Conservation (phyloP, 2,797 vertebrate genomes). For the Coregonus ussuriensis region DNA sequence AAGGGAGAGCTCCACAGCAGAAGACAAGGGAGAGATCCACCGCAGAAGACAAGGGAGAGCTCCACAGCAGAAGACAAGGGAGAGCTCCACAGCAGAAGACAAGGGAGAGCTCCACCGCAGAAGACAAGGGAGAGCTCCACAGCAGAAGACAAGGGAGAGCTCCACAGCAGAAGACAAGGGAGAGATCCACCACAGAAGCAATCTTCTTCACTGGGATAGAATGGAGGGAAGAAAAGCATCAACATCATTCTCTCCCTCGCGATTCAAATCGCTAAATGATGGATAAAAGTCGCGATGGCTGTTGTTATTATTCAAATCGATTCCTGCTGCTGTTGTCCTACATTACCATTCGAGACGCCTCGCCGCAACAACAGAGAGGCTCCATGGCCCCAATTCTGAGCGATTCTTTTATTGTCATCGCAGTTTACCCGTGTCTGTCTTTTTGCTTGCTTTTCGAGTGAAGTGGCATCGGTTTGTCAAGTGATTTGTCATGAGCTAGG, state of each 20-base stretch:
- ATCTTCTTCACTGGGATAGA: neutral
- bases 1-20: too few relatives aligned
- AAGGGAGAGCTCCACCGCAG: too few relatives aligned
- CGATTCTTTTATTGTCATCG: neutral
- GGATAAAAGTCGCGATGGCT: neutral
- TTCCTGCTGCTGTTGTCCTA: neutral
- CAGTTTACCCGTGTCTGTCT: neutral
- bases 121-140: too few relatives aligned
- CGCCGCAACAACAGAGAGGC: neutral
- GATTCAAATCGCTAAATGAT: conserved; percentile 1
- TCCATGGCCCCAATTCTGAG: neutral
- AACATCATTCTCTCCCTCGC: neutral
- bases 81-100: too few relatives aligned
- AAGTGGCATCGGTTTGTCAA: neutral
- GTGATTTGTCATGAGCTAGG: neutral
- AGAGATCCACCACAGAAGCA: neutral
- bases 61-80: too few relatives aligned
- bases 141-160: neutral
- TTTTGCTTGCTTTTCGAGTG: neutral
- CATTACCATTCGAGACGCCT: neutral
- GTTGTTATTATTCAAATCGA: conserved; percentile 11
- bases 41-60: too few relatives aligned
- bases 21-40: too few relatives aligned
- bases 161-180: neutral
- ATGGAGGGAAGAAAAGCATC: conserved; percentile 2